Conservation (phyloP, 2,888 invertebrate genomes). For the Noctuana brunneofusca region DNA sequence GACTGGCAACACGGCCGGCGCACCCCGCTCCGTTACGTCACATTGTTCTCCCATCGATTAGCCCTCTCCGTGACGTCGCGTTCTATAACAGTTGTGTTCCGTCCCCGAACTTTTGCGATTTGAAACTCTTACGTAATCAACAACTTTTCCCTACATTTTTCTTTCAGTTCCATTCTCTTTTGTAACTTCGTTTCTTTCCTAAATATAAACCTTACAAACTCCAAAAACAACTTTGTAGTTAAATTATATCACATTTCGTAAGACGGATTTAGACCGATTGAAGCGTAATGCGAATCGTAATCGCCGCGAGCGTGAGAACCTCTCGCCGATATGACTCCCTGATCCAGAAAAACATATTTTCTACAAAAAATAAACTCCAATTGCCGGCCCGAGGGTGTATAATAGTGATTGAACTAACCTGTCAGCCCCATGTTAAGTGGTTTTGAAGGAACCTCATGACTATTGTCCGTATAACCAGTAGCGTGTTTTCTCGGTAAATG, state of each 20-base stretch:
- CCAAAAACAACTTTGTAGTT: background rate
- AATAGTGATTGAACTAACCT: conserved; percentile 82
- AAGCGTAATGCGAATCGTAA: conserved; percentile 35
- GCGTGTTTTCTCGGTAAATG: conserved; percentile 80
- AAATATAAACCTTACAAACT: conserved; percentile 22
- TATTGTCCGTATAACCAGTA: conserved; percentile 76
- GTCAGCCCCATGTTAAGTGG: conserved; percentile 83
- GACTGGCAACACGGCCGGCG: conserved; percentile 54
- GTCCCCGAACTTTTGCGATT: conserved; percentile 42
- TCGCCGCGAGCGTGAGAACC: conserved; percentile 69
- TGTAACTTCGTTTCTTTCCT: conserved; percentile 29
- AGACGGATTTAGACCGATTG: conserved; percentile 9
- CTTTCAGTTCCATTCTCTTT: conserved; percentile 38
- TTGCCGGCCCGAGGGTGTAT: conserved; percentile 73
- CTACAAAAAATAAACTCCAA: conserved; percentile 72
- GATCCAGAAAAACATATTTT: conserved; percentile 63
- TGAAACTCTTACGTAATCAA: conserved; percentile 35
- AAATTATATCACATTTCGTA: conserved; percentile 18
- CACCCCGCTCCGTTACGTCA: conserved; percentile 68
- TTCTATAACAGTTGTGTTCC: conserved; percentile 59
- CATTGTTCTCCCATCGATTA: conserved; percentile 80
- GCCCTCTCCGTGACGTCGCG: conserved; percentile 63
- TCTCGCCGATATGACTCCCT: conserved; percentile 59
- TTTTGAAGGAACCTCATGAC: conserved; percentile 72
- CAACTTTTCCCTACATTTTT: conserved; percentile 34